Percentiles rank a stretch among this genome's conserved stretches.
Conservation (phyloP, 2,888 invertebrate genomes). For the Drosophila parthenogenetica region DNA sequence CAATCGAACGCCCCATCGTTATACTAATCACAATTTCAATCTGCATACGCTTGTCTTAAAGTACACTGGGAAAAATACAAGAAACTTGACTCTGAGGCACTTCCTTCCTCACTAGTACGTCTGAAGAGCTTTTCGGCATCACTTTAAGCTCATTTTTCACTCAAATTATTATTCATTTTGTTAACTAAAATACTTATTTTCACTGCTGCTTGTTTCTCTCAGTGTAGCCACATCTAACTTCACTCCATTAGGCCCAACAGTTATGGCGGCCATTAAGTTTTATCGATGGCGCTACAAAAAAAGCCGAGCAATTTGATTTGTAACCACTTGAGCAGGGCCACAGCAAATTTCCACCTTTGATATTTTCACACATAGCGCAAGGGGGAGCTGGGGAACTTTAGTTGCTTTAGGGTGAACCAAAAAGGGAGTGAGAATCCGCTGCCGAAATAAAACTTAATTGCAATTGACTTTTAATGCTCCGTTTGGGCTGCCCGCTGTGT, state of each 20-base stretch:
- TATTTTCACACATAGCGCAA: conserved; percentile 70
- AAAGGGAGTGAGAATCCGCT: conserved; percentile 22
- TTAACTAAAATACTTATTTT: too few relatives aligned
- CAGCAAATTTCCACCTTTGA: conserved; percentile 68
- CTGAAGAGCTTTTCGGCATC: too few relatives aligned
- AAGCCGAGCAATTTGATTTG: conserved; percentile 69
- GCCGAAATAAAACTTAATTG: conserved; percentile 72
- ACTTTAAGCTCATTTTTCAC: too few relatives aligned
- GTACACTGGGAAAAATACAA: conserved; percentile 31
- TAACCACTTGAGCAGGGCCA: conserved; percentile 69
- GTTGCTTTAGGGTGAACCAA: neutral
- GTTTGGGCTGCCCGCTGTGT: conserved; percentile 72
- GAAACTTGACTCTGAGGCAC: too few relatives aligned
- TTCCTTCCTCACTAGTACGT: too few relatives aligned
- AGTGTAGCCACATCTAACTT: conserved; percentile 45
- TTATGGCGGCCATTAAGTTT: conserved; percentile 83
- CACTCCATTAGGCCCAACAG: conserved; percentile 73
- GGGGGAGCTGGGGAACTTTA: neutral
- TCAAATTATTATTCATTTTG: too few relatives aligned
- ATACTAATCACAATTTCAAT: conserved; percentile 33
- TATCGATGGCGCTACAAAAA: conserved; percentile 78
- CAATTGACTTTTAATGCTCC: conserved; percentile 78
- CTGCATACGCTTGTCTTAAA: conserved; percentile 21
- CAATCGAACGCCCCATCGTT: conserved; percentile 1
- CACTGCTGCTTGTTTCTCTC: conserved; percentile 30